Evolutionary conservation across 2,113 vertebrate genomes (phyloP).

Genomic region (Chaenocephalus aceratus): DNA sequence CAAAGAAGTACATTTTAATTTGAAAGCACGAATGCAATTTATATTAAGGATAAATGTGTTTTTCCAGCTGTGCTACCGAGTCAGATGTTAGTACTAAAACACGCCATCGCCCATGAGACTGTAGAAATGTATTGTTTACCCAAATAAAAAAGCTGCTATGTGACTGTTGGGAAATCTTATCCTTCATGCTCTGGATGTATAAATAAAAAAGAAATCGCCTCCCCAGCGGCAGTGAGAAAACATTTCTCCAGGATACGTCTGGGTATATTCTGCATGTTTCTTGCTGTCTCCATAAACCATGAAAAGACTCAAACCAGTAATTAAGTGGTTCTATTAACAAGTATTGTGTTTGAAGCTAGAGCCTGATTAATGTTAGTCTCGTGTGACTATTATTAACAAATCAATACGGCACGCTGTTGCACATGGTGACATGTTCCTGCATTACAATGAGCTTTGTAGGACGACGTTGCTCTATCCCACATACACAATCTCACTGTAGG

Average conservation of each 20-base stretch:
- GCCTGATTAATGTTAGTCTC: background rate
- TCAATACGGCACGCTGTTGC: background rate
- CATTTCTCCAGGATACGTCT: background rate
- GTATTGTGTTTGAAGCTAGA: background rate
- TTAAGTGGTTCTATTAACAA: background rate
- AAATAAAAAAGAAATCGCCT: background rate
- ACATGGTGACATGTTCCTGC: background rate
- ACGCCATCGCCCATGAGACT: background rate
- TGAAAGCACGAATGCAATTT: background rate
- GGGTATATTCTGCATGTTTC: background rate
- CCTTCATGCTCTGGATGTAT: background rate
- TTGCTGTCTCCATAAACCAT: background rate
- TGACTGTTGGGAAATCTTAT: conserved; percentile 27
- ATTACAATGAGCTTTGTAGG: background rate
- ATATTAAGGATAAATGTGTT: background rate
- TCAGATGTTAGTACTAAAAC: background rate
- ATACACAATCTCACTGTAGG: background rate
- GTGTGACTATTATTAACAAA: background rate
- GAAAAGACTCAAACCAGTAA: background rate
- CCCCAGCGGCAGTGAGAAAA: background rate
- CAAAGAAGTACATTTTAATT: background rate
- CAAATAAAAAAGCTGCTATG: conserved; percentile 12
- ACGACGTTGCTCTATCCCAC: no score
- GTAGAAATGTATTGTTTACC: conserved; percentile 25
- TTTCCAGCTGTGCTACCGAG: background rate